Conservation (phyloP, 2,888 invertebrate genomes). For the Leucania comma region DNA sequence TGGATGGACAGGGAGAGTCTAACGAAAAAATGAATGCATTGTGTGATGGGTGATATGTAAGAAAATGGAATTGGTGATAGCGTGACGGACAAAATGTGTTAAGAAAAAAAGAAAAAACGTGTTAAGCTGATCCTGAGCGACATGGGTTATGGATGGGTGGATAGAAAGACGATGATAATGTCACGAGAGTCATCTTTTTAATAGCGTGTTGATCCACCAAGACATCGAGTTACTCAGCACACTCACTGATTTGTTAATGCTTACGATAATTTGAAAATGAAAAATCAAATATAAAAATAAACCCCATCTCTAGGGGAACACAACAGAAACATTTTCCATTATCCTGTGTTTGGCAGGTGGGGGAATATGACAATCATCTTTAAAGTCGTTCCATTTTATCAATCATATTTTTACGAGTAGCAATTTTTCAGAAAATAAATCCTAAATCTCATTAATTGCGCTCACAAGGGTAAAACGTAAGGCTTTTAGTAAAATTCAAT, state of each 20-base stretch:
- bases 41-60: no score
- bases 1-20: no score
- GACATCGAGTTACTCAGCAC: not conserved
- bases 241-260: not conserved
- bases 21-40: no score
- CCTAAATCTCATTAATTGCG: constrained; percentile 58
- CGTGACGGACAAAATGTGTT: no score
- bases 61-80: no score
- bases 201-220: no score
- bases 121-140: no score
- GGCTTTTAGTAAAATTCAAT: constrained; percentile 73
- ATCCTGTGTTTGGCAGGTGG: not conserved
- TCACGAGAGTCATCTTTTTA: no score
- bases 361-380: constrained; percentile 1
- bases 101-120: no score
- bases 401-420: constrained; percentile 33
- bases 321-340: not conserved
- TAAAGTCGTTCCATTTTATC: constrained; percentile 29
- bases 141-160: no score
- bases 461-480: constrained; percentile 50
- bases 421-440: constrained; percentile 57
- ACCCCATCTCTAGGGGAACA: not conserved
- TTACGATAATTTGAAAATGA: not conserved
- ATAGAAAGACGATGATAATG: no score
- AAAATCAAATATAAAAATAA: not conserved